Conservation (phyloP, 2,888 invertebrate species). For the Zhuqinia jingwanae region DNA sequence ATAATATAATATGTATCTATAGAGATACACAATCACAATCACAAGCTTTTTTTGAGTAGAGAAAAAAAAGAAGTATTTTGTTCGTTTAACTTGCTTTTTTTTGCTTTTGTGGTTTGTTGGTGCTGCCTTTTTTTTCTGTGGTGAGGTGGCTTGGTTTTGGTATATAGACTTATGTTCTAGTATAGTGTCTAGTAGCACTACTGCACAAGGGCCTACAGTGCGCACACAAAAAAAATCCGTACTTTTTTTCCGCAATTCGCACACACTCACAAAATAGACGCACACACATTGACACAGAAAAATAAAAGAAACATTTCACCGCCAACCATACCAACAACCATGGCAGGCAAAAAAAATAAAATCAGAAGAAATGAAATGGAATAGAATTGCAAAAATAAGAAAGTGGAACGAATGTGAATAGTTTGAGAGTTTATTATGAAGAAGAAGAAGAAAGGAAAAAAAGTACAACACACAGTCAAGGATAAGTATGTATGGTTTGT, state of each 20-base stretch:
- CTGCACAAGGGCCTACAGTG: neutral
- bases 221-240: conserved; percentile 22
- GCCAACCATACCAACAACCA: neutral
- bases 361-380: neutral
- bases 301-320: conserved; percentile 2
- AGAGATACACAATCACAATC: neutral
- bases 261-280: neutral
- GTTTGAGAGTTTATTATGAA: conserved; percentile 47
- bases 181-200: neutral
- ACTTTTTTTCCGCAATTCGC: conserved; percentile 44
- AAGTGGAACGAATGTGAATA: conserved; percentile 56
- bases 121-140: conserved; percentile 11
- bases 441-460: conserved; percentile 13
- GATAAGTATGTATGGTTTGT: no score
- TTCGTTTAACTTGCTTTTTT: conserved; percentile 6
- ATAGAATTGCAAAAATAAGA: conserved; percentile 53
- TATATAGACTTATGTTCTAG: neutral
- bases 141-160: neutral
- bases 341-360: neutral
- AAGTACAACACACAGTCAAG: conserved; percentile 1
- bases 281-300: conserved; percentile 45
- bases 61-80: conserved; percentile 31
- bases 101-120: neutral
- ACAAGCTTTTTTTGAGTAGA: neutral
- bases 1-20: conserved; percentile 18